Evolutionary conservation across 2,888 invertebrate genomes (phyloP), one percentile per base, ranked within the genome.

Genomic region (Helobdella robusta): DNA sequence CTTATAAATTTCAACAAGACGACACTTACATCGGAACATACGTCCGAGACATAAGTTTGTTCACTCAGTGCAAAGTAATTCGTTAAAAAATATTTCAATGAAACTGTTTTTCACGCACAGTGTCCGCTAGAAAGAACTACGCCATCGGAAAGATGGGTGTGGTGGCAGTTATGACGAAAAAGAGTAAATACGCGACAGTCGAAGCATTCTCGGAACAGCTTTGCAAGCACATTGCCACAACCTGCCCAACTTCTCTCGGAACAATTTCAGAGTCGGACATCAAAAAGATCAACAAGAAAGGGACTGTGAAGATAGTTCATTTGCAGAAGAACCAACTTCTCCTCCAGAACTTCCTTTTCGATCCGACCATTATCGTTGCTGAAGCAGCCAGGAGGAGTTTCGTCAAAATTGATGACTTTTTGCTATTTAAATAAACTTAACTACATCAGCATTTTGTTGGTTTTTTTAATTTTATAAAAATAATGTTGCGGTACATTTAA

Each of bases 151-250:
- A 59, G n/a, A 6, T 59, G 3, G 69, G 69, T 6, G 67, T 68
- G 25, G 34, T 69, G 23, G 64, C 61, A 15, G 59, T 64, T 20
- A 64, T 69, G 25, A 32, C 50, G 28, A 69, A 69, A 56, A 68
- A 63, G 50, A 66, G 60, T 64, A 68, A 64, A 54, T 68, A 61
- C 56, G 66, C 69, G 18, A 59, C 67, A 18, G 67, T 61, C 28
- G 67, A 65, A 23, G 69, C 64, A n/a, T 68, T 69, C 40, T 68
- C 65, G 3, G 68, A 68, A 62, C 69, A 68, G 54, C 59, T 69
- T 56, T 69, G 69, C 64, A 60, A 68, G 30, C 69, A 69, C 65
- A 69, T 69, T 63, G 64, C 60, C 46, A 44, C 35, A 23, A 46
- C 32, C 36, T 36, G 58, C 25, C 69, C 69, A n/a, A 36, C 52